Evolutionary conservation across 2,888 invertebrate species (phyloP), one percentile per base, ranked within the genome.

Genomic region (Iphiclides podalirius): DNA sequence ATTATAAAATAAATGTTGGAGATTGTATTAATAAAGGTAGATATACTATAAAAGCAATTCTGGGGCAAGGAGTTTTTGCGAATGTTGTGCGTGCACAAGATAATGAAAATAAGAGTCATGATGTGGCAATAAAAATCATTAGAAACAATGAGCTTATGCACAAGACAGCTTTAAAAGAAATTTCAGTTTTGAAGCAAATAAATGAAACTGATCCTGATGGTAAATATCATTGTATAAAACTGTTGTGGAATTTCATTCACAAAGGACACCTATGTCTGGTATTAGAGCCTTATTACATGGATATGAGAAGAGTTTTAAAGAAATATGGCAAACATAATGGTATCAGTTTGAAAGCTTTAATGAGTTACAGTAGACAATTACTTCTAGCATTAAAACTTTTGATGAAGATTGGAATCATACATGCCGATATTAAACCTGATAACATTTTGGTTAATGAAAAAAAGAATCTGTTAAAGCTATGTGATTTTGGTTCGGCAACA

Each of bases 101-200:
- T 76, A 94, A 92, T 66, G 95, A 94, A 2, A 90, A 95, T 52
- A 94, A 93, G 44, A 94, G 93, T 76, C 92, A 93, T 62, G 96
- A 98, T 79, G 97, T 98, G 6, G 99, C 99, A 47, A 96, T 99
- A 34, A 99, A 99, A 90, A 98, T 99, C 61, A 98, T 99, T 62
- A 92, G 99, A 64, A 99, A 98, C 85, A 99, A 99, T 88, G 99
- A 99, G 82, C 94, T 99, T 63, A 99, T 99, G 98, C 96, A 97
- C 79, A 98, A 96, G 90, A 98, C 98, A 17, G 99, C 99, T 38
- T 84, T 98, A 49, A 97, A 98, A 70, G 99, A 99, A 83, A 88
- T 99, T 68, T 96, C 98, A 70, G 93, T 97, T 59, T 85, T 99
- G 40, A 94, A 96, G 70, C 95, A 96, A 74, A 90, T 99, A 36